Percentiles rank a stretch among this genome's conserved stretches.
phyloP scores from a whole-genome alignment of 2,797 vertebrate species.

The Streptopelia turtur region DNA sequence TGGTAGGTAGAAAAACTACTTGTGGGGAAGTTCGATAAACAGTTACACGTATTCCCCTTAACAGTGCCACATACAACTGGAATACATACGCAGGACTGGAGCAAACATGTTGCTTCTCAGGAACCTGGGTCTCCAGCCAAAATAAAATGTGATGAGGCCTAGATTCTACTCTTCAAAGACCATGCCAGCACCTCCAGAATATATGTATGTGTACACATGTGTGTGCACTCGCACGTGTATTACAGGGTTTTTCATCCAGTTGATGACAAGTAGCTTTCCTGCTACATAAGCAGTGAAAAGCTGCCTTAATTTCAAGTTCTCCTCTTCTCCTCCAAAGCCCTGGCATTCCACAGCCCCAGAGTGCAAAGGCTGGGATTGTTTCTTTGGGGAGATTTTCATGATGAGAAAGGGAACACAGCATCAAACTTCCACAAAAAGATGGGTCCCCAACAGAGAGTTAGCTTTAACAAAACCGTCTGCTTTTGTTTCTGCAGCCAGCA shows the following conservation, averaged over 20 bases:
- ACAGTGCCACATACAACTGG: rapidly evolving
- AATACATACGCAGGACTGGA: neutral
- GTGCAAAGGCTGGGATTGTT: neutral
- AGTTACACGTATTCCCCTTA: neutral
- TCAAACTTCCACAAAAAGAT: conserved; percentile 17
- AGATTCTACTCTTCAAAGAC: neutral
- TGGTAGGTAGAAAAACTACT: neutral
- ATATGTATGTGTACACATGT: rapidly evolving
- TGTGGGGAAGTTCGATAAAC: neutral
- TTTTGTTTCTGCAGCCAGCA: conserved; percentile 61
- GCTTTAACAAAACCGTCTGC: conserved; percentile 9
- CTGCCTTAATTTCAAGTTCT: neutral
- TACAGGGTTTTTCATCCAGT: neutral
- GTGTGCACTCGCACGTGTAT: neutral
- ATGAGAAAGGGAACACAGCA: neutral
- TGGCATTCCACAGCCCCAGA: rapidly evolving
- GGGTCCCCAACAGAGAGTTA: neutral
- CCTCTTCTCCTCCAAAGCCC: neutral
- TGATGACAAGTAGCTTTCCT: neutral
- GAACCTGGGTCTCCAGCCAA: neutral
- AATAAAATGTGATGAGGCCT: neutral
- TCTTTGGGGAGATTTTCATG: neutral
- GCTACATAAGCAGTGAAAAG: neutral
- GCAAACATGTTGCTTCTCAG: neutral
- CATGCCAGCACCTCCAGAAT: neutral